Base-by-base conservation (phyloP, 2,888 invertebrate species). In the Watsonalla cultraria region DNA sequence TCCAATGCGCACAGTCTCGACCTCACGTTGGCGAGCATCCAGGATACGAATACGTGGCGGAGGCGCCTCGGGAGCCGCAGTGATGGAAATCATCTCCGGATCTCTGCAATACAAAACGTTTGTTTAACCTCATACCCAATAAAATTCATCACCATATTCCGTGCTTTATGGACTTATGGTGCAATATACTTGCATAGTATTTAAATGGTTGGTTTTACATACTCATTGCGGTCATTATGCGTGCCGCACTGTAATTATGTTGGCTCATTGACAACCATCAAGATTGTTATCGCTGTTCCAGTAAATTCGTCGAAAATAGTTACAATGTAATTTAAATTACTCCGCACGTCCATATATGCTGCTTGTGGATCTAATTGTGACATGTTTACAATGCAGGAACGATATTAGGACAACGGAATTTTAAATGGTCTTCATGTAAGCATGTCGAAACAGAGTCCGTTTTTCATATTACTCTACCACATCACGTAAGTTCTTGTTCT, bases 81-180 rank as follows among this genome's bases (percentile, higher is more conserved):
- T 98, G 81, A 98, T 97, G 78, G 97, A 97, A 77, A 98, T 97
- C 95, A 97, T 98, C 87, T 98, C 98, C 57, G 97, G 97, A 89
- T 98, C 98, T 81, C 96, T 95, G 88, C 14, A 76, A 74, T 59
- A 58, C 52, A 24, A 56, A 11, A 35, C 11, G 42, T 42, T 42
- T 11, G 8, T 42, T 9, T 7, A 5, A 11, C 11, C 42, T 11
- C 1, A 42, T 42, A 8, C 5, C 39, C 42, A 8, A 11, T 11
- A 11, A 5, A 42, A 11, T 42, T 5, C 42, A 37, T 37, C 37
- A 37, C 37, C 42, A 42, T 11, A 42, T 11, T 11, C 42, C 42
- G 5, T 11, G 11, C 42, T 42, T 42, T 42, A 42, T 42, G 9
- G 11, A 7, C 11, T 42, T 42, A 42, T 42, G 9, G 42, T 11